Evolutionary conservation across 2,113 vertebrate species (phyloP).

Genomic region (Globicephala melas): DNA sequence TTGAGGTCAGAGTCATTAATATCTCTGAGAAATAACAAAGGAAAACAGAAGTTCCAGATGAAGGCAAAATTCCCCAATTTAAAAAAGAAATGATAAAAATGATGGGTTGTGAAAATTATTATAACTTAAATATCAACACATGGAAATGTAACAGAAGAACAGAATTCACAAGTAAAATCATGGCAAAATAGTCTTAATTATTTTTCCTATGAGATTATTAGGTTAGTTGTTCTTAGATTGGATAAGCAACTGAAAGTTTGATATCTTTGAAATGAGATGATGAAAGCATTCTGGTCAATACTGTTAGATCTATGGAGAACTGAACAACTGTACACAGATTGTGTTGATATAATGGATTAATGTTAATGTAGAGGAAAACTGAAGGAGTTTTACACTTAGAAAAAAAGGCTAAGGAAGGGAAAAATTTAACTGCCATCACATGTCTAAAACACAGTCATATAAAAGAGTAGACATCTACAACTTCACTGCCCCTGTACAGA

Average conservation of each 20-base stretch:
- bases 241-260: background rate
- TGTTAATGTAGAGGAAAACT: background rate
- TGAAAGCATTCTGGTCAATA: background rate
- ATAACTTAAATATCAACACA: background rate
- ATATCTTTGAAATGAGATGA: background rate
- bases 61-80: background rate
- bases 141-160: background rate
- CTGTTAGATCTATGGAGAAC: background rate
- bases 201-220: constrained; percentile 14
- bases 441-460: background rate
- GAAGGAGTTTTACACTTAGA: background rate
- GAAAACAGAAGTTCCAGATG: background rate
- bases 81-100: background rate
- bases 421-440: background rate
- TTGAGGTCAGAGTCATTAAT: background rate
- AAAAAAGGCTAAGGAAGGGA: background rate
- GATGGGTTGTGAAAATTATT: background rate
- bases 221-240: background rate
- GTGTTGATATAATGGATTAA: background rate
- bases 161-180: background rate
- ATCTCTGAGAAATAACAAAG: background rate
- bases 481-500: background rate
- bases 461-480: background rate
- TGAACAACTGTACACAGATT: background rate
- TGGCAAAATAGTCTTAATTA: constrained; percentile 2